Evolutionary conservation across 2,113 vertebrate genomes (phyloP), one percentile per base, ranked within the genome.

Genomic region (Egretta garzetta): DNA sequence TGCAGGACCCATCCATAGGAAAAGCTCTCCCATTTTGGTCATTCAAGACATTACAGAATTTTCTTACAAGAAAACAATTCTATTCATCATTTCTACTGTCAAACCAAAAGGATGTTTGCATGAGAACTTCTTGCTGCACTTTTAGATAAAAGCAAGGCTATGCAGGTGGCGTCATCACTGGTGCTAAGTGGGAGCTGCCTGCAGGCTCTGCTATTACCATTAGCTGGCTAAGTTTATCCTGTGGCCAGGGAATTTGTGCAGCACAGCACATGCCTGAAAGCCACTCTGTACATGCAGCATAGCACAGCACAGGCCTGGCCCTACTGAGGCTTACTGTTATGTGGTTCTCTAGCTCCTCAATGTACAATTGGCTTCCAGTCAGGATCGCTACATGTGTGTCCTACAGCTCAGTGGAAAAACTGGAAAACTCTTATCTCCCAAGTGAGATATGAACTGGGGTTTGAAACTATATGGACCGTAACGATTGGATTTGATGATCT

Each of bases 151-250:
- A 17, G 55, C 32, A 68, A 43, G 17, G 73, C 45, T 10, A 6
- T n/a, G 43, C 32, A 55, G 37, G 39, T 52, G 37, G 27, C 1
- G 1, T 37, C 18, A 27, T 45, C 18, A 5, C 3, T 3, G 7
- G 9, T 71, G 49, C n/a, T 39, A 23, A 47, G n/a, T 4, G 23
- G n/a, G n/a, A 47, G 49, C 39, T 55, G 58, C 18, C 66, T 37
- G 33, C 47, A 47, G 64, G 64, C 33, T 70, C 64, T 14, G 22
- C 64, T 32, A 21, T 17, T 33, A 23, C 35, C 53, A 35, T 26
- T 1, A 66, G 52, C 52, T 41, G 30, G 18, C 64, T 12, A 6
- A 9, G 14, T 52, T 71, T 33, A 19, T 79, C 64, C 56, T 55
- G 33, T 23, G 2, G 26, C 37, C 52, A 30, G 30, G 8, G 39